phyloP scores from a whole-genome alignment of 23 tunicate species.

The Pegea sp. region DNA sequence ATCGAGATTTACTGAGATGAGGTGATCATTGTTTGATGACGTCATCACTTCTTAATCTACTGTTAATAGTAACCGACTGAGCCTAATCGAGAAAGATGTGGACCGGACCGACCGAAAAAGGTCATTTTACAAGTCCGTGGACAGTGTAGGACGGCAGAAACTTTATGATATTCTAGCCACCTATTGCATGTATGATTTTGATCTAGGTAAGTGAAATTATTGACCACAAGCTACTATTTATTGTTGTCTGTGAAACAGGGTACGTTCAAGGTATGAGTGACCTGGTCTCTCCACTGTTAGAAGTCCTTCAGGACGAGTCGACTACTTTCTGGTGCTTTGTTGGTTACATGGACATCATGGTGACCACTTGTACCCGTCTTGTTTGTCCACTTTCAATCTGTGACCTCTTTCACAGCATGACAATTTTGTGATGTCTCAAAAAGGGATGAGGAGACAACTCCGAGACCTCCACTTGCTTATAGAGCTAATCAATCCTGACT shows the following conservation, averaged over 20 bases:
- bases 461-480: conserved; percentile 35
- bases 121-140: conserved; percentile 42
- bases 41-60: neutral
- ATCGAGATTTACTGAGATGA: conserved; percentile 30
- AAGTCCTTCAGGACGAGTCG: conserved; percentile 50
- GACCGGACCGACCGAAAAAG: conserved; percentile 63
- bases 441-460: conserved; percentile 75
- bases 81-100: conserved; percentile 73
- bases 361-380: neutral
- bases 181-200: conserved; percentile 86
- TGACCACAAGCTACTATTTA: neutral
- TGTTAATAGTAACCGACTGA: conserved; percentile 29
- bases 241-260: conserved; percentile 14
- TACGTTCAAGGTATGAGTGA: conserved; percentile 97
- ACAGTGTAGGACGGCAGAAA: conserved; percentile 20
- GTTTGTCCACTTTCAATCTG: neutral
- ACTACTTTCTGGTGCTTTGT: conserved; percentile 93
- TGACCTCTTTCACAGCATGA: conserved; percentile 26
- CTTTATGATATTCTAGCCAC: conserved; percentile 56
- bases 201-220: conserved; percentile 40
- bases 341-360: conserved; percentile 75
- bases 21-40: conserved; percentile 6
- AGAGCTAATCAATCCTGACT: conserved; percentile 44
- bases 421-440: conserved; percentile 52
- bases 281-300: conserved; percentile 67